Evolutionary conservation across 2,888 invertebrate species (phyloP).

Genomic region (Sesia apiformis): DNA sequence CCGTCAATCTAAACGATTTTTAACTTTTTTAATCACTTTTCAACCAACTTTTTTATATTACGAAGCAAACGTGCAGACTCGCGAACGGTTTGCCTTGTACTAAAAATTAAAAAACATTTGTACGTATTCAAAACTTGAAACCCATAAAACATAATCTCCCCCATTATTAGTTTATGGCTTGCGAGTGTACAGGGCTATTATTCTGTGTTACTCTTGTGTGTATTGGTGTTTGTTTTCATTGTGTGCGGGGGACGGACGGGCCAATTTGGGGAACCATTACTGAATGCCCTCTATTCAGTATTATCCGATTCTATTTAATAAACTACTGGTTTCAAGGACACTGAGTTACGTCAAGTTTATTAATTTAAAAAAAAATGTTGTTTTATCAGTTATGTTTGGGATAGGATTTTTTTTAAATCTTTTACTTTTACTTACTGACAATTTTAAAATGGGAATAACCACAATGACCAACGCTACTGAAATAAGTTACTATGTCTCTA

Average conservation of each 20-base stretch:
- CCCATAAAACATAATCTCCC: slow-evolving; percentile 72
- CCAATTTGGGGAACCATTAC: slow-evolving; percentile 56
- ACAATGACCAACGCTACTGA: too few relatives aligned
- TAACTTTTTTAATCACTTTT: slow-evolving; percentile 6
- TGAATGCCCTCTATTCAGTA: slow-evolving; percentile 19
- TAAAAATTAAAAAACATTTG: slow-evolving; percentile 58
- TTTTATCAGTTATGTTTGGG: not conserved
- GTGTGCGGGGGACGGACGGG: slow-evolving; percentile 57
- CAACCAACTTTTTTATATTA: slow-evolving; percentile 7
- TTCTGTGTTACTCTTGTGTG: slow-evolving; percentile 59
- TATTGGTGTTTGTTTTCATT: slow-evolving; percentile 63
- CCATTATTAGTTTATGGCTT: slow-evolving; percentile 72
- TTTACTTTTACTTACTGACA: too few relatives aligned
- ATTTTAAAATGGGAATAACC: too few relatives aligned
- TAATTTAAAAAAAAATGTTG: not conserved
- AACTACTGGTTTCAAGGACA: slow-evolving; percentile 14
- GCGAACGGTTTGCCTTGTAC: slow-evolving; percentile 50
- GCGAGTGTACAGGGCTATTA: slow-evolving; percentile 67
- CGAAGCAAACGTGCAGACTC: slow-evolving; percentile 48
- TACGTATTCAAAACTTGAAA: slow-evolving; percentile 66
- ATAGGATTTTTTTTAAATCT: not conserved
- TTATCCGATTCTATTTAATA: not conserved
- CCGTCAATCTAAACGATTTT: slow-evolving; percentile 45
- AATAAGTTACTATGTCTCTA: too few relatives aligned
- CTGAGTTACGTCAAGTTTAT: slow-evolving; percentile 1